Evolutionary conservation across 2,797 vertebrate genomes (phyloP).

Genomic region (Sparus aurata): DNA sequence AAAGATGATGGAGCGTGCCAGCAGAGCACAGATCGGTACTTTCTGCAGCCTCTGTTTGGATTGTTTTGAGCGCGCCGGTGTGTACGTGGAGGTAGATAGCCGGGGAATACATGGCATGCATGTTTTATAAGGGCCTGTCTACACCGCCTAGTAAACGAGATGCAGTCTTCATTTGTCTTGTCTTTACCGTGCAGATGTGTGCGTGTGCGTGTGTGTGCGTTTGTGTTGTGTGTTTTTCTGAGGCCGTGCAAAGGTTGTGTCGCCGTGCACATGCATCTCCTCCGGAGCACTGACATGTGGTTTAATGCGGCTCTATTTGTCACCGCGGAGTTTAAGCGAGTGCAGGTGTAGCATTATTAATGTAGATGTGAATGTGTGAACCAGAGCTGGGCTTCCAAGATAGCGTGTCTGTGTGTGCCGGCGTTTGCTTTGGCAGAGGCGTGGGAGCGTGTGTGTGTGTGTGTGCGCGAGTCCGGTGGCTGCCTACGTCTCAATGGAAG

Average conservation of each 20-base stretch:
- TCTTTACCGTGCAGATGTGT: conserved; percentile 31
- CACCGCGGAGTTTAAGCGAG: conserved; percentile 34
- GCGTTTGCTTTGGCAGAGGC: conserved; percentile 6
- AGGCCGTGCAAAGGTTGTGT: conserved; percentile 7
- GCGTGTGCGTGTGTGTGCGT: not conserved
- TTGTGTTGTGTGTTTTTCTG: not conserved
- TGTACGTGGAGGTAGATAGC: conserved; percentile 48
- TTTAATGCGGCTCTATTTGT: conserved; percentile 42
- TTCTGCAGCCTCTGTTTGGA: conserved; percentile 36
- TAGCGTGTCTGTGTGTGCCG: not conserved
- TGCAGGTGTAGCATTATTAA: conserved; percentile 48
- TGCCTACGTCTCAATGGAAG: conserved; percentile 61
- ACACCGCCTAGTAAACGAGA: conserved; percentile 57
- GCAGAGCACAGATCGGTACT: conserved; percentile 46
- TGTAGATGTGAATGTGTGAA: conserved; percentile 24
- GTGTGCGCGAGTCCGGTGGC: conserved; percentile 30
- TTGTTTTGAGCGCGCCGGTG: conserved; percentile 33
- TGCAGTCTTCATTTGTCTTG: conserved; percentile 69
- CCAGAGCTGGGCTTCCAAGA: not conserved
- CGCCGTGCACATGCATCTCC: not conserved
- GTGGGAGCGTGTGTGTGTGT: conserved; percentile 26
- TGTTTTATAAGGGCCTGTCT: conserved; percentile 75
- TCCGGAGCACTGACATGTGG: conserved; percentile 9
- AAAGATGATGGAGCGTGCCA: conserved; percentile 66
- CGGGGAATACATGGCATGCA: conserved; percentile 67